phyloP scores from a whole-genome alignment of 2,797 vertebrate species.

The Carduelis carduelis region DNA sequence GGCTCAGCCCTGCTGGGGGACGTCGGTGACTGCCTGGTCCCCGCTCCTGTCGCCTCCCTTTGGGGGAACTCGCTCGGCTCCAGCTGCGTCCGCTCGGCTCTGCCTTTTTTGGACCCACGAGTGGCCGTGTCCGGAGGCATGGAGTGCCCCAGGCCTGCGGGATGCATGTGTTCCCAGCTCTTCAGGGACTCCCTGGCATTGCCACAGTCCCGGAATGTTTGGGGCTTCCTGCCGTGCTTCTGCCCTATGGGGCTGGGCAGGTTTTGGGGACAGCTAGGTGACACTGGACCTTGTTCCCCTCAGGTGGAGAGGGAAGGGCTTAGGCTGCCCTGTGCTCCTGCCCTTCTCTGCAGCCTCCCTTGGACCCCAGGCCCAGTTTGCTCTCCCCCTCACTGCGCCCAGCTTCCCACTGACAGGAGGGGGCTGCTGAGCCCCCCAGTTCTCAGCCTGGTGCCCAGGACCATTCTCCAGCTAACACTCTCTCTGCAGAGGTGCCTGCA shows the following conservation, averaged over 20 bases:
- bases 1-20: neutral
- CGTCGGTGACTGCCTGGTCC: neutral
- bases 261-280: neutral
- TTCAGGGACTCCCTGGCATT: neutral
- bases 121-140: neutral
- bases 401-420: neutral
- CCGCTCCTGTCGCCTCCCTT: neutral
- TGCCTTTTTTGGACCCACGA: neutral
- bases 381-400: rapidly evolving
- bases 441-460: neutral
- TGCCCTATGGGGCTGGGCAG: neutral
- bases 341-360: neutral
- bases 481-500: neutral
- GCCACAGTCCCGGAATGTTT: neutral
- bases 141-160: neutral
- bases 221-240: rapidly evolving
- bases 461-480: neutral
- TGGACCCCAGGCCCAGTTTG: rapidly evolving
- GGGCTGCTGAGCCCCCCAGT: rapidly evolving
- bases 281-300: neutral
- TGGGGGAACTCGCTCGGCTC: rapidly evolving
- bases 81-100: neutral
- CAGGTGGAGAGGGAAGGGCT: neutral
- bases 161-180: neutral
- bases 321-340: rapidly evolving